Evolutionary conservation across 2,113 vertebrate species (phyloP).

Genomic region (Bostrychus sinensis): DNA sequence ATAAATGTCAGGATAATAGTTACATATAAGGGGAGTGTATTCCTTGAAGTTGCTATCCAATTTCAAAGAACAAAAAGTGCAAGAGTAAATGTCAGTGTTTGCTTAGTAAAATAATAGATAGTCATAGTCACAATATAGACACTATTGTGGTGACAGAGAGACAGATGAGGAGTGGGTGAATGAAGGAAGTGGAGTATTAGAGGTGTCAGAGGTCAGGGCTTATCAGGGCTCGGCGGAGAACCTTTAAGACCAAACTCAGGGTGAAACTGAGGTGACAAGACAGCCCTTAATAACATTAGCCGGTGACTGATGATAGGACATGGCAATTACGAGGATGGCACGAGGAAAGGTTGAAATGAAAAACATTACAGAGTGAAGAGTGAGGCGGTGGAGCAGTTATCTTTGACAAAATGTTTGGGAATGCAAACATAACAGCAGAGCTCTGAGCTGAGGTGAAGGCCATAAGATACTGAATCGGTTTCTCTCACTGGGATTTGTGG

Average conservation of each 20-base stretch:
- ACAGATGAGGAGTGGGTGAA: constrained; percentile 6
- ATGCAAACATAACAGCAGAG: constrained; percentile 48
- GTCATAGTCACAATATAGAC: too few relatives aligned
- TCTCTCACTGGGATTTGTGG: constrained; percentile 30
- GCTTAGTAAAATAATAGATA: too few relatives aligned
- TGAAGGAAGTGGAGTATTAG: constrained; percentile 34
- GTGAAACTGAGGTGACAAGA: constrained; percentile 23
- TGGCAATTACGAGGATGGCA: background rate
- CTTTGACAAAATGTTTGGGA: constrained; percentile 36
- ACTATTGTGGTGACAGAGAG: background rate
- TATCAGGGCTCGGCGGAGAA: constrained; percentile 37
- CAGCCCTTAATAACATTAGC: constrained; percentile 17
- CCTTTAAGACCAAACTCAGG: background rate
- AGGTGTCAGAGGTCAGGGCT: constrained; percentile 37
- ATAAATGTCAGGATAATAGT: too few relatives aligned
- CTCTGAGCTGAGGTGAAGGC: constrained; percentile 27
- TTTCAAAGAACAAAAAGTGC: too few relatives aligned
- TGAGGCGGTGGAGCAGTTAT: constrained; percentile 7
- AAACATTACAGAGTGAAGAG: background rate
- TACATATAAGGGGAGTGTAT: too few relatives aligned
- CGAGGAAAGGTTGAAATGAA: background rate
- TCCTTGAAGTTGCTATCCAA: too few relatives aligned
- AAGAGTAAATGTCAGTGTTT: too few relatives aligned
- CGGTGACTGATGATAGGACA: constrained; percentile 26
- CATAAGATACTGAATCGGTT: constrained; percentile 37